Conservation (phyloP, 2,113 vertebrate species). For the Helogale parvula region DNA sequence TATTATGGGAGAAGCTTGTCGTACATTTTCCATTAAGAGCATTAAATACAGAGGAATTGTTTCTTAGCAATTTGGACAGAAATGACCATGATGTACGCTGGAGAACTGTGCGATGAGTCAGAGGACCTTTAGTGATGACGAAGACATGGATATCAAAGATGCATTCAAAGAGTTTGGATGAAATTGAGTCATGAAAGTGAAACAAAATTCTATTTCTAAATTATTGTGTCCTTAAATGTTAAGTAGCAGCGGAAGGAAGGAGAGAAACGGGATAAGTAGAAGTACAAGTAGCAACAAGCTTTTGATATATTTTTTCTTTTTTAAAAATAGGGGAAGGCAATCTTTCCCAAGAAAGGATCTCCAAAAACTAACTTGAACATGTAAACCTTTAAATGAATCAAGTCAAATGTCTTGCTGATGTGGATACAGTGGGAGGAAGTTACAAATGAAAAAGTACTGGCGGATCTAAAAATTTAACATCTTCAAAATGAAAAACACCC, state of each 20-base stretch:
- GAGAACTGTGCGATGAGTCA: slow-evolving; percentile 23
- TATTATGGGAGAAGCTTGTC: neutral
- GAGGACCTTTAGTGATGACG: neutral
- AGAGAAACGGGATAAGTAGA: neutral
- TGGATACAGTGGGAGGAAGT: neutral
- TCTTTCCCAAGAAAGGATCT: slow-evolving; percentile 19
- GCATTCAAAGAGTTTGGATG: neutral
- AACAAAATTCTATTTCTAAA: slow-evolving; percentile 5
- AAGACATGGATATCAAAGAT: neutral
- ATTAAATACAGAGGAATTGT: neutral
- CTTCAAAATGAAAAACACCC: neutral
- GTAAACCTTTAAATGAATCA: neutral
- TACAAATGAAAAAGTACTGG: neutral
- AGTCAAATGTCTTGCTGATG: neutral
- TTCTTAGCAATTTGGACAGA: neutral
- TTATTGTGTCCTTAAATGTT: slow-evolving; percentile 14
- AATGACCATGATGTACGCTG: slow-evolving; percentile 1
- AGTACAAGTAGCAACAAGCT: neutral
- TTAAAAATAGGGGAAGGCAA: neutral
- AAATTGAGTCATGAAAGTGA: slow-evolving; percentile 15
- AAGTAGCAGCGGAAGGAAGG: neutral
- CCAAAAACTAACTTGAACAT: neutral
- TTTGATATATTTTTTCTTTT: neutral
- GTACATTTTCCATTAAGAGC: neutral
- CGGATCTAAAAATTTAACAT: neutral